A percentile compares a stretch with the other conserved stretches of the same genome.
These are phyloP conservation scores for Eira barbara DNA, from an alignment of 2,113 vertebrate genomes.

Conservation along the genomic window DNA sequence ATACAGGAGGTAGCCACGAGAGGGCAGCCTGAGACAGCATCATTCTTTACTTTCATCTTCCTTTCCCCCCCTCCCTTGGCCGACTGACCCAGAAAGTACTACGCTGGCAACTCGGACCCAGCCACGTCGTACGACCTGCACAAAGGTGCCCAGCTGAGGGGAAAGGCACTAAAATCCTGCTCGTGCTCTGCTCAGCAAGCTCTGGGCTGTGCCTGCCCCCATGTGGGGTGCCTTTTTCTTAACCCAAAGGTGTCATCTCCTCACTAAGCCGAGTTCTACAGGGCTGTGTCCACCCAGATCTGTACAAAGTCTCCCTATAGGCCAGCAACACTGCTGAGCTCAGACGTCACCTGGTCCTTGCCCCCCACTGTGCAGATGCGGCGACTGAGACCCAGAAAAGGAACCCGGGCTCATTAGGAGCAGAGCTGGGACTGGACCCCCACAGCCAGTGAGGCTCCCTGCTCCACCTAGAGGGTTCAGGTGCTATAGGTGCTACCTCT, in stretches of 20 bases:
- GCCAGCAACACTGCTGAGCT: too few relatives aligned
- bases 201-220: neutral
- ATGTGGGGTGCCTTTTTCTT: rapidly evolving
- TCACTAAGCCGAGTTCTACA: neutral
- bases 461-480: neutral
- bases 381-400: neutral
- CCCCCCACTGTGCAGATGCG: too few relatives aligned
- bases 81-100: slow-evolving; percentile 31
- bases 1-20: neutral
- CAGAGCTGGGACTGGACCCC: neutral
- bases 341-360: neutral
- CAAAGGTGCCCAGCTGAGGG: neutral
- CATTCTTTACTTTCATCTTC: neutral
- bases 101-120: neutral
- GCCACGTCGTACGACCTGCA: neutral
- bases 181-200: neutral
- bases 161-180: neutral
- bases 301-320: neutral
- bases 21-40: neutral
- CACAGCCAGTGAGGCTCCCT: neutral
- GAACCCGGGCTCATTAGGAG: neutral
- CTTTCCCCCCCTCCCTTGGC: neutral
- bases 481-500: neutral
- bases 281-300: neutral
- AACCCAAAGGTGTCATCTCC: neutral